A percentile compares a stretch with the other conserved stretches of the same genome.
These are phyloP conservation scores for Labia minor DNA, from an alignment of 2,888 invertebrate species.

Conservation along the genomic window DNA sequence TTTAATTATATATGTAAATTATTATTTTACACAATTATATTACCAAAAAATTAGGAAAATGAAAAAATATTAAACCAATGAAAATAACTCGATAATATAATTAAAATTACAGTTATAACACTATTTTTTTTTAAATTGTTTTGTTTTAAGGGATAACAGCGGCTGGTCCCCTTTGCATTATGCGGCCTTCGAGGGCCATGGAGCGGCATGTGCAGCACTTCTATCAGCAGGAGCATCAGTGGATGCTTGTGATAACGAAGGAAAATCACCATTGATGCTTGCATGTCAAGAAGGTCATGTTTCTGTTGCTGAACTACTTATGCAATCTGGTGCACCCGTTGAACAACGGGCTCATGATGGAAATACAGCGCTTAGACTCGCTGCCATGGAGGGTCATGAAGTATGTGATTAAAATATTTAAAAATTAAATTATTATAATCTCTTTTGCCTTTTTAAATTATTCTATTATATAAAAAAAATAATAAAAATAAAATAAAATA, in stretches of 20 bases:
- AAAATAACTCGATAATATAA: too few species aligned
- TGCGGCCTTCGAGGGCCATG: constrained; percentile 86
- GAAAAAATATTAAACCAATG: too few species aligned
- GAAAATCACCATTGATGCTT: constrained; percentile 74
- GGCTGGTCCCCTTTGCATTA: constrained; percentile 97
- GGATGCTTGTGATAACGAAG: constrained; percentile 84
- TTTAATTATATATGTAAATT: too few species aligned
- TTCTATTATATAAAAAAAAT: constrained; percentile 5
- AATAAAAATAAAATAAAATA: too few species aligned
- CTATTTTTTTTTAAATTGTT: too few species aligned
- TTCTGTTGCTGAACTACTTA: constrained; percentile 53
- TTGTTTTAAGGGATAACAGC: constrained; percentile 66
- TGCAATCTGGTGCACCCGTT: constrained; percentile 65
- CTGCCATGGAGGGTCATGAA: constrained; percentile 68
- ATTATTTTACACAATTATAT: too few species aligned
- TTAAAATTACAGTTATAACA: too few species aligned
- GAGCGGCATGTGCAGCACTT: constrained; percentile 67
- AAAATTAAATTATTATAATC: too few species aligned
- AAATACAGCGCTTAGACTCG: constrained; percentile 70
- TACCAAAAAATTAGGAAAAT: too few species aligned
- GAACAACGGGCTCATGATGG: constrained; percentile 85
- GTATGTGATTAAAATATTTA: constrained; percentile 15
- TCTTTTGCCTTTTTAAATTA: neutral
- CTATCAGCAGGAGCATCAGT: constrained; percentile 80
- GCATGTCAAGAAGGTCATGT: constrained; percentile 84